Evolutionary conservation across 2,888 invertebrate genomes (phyloP).

Genomic region (Augochlorella aurata): DNA sequence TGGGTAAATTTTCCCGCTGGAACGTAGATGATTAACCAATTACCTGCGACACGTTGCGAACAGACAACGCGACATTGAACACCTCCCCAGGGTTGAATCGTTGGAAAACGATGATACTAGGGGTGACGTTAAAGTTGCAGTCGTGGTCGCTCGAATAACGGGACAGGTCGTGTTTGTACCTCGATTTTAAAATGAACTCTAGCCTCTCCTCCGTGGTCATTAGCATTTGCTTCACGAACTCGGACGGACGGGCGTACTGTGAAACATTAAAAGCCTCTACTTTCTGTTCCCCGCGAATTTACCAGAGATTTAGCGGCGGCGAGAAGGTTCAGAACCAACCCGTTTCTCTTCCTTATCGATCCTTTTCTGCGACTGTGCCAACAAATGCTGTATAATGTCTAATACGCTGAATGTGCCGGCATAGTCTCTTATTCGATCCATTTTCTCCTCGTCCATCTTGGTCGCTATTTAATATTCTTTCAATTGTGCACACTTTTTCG

Average conservation of each 20-base stretch:
- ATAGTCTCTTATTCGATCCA: not conserved
- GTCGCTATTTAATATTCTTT: not conserved
- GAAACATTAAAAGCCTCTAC: constrained; percentile 13
- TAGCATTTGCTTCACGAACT: constrained; percentile 70
- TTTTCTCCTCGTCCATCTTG: not conserved
- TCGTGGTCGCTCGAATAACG: not conserved
- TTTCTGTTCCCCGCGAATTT: not conserved
- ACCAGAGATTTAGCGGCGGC: not conserved
- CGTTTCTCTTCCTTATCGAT: not conserved
- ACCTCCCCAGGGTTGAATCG: constrained; percentile 84
- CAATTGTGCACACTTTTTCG: not conserved
- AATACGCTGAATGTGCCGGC: not conserved
- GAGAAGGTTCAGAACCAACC: constrained; percentile 19
- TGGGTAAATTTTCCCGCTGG: no score
- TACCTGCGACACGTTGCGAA: constrained; percentile 84
- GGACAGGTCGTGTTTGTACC: constrained; percentile 17
- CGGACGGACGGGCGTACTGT: constrained; percentile 67
- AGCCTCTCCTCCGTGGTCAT: constrained; percentile 70
- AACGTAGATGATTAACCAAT: not conserved
- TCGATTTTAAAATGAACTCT: constrained; percentile 56
- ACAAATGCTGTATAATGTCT: constrained; percentile 19
- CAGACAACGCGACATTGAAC: constrained; percentile 83
- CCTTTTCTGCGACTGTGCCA: not conserved
- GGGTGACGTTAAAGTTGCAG: constrained; percentile 75
- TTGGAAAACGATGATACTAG: constrained; percentile 85